Evolutionary conservation across 2,113 vertebrate species (phyloP).

Genomic region (Callipepla californica): DNA sequence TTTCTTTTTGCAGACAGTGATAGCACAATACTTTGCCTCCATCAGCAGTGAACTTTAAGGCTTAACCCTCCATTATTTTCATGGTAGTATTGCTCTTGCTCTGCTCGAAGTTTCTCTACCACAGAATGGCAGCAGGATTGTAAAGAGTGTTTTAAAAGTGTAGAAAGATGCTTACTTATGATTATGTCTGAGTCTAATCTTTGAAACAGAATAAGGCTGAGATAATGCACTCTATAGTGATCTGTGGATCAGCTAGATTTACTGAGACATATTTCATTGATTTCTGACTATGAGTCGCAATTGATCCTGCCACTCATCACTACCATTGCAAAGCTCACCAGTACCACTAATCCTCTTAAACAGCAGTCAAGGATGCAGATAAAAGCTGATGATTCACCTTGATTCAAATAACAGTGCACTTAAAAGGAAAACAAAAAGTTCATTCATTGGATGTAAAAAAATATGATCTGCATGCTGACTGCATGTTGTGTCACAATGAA

Average conservation of each 20-base stretch:
- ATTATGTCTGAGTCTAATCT: conserved; percentile 60
- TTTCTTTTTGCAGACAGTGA: not conserved
- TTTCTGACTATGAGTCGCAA: conserved; percentile 75
- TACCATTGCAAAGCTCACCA: conserved; percentile 59
- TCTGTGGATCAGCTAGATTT: conserved; percentile 68
- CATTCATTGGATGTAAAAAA: conserved; percentile 47
- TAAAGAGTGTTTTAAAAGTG: conserved; percentile 22
- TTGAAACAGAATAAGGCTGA: conserved; percentile 49
- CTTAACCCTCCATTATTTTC: conserved; percentile 10
- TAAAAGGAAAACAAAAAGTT: conserved; percentile 71
- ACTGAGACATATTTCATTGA: conserved; percentile 76
- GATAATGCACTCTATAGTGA: conserved; percentile 55
- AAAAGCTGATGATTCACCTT: conserved; percentile 78
- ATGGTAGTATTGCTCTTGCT: not conserved
- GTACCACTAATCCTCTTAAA: conserved; percentile 81
- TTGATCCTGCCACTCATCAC: conserved; percentile 73
- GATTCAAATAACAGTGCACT: conserved; percentile 72
- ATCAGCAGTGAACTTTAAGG: conserved; percentile 13
- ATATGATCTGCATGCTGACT: conserved; percentile 19
- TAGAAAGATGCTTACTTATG: not conserved
- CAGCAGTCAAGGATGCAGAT: conserved; percentile 78
- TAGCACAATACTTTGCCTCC: conserved; percentile 3
- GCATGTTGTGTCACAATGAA: not conserved
- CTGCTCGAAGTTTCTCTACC: not conserved
- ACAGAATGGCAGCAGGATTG: not conserved